Base-by-base conservation (phyloP, 1,140 invertebrate species). In the Portunus trituberculatus region DNA sequence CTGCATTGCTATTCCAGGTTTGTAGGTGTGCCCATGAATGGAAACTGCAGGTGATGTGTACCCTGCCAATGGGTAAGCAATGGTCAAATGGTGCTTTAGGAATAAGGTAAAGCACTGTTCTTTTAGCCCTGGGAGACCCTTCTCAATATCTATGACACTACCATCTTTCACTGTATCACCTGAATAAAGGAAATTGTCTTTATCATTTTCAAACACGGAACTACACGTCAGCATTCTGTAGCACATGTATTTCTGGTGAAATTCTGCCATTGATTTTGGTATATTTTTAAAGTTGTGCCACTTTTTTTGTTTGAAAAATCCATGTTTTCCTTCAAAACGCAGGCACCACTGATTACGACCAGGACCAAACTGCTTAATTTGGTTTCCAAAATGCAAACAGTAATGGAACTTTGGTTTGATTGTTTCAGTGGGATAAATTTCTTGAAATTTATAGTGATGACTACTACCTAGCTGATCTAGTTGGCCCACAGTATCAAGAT, bases 181-280 rank as follows among this genome's bases (percentile, higher is more conserved):
- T 86, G 84, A 86, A 31, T 86, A 86, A 86, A 86, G 84, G 84
- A 86, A 86, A 86, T 86, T 31, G 32, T 31, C n/a, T 86, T n/a
- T 86, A 86, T 86, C n/a, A n/a, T n/a, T n/a, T n/a, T n/a, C n/a
- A n/a, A n/a, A n/a, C n/a, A n/a, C n/a, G n/a, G n/a, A n/a, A n/a
- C n/a, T n/a, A n/a, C n/a, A n/a, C n/a, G n/a, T n/a, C n/a, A n/a
- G 84, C 84, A 86, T 86, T 86, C 84, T 86, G 84, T 86, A 86
- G n/a, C 84, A 86, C 84, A 86, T 86, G n/a, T n/a, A n/a, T n/a
- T n/a, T n/a, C n/a, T n/a, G n/a, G n/a, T n/a, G n/a, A n/a, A n/a
- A n/a, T n/a, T n/a, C n/a, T n/a, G n/a, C n/a, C n/a, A n/a, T n/a
- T n/a, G n/a, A n/a, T n/a, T n/a, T n/a, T n/a, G n/a, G n/a, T n/a